Conservation (phyloP, 2,888 invertebrate species). For the Trachelus tabidus region DNA sequence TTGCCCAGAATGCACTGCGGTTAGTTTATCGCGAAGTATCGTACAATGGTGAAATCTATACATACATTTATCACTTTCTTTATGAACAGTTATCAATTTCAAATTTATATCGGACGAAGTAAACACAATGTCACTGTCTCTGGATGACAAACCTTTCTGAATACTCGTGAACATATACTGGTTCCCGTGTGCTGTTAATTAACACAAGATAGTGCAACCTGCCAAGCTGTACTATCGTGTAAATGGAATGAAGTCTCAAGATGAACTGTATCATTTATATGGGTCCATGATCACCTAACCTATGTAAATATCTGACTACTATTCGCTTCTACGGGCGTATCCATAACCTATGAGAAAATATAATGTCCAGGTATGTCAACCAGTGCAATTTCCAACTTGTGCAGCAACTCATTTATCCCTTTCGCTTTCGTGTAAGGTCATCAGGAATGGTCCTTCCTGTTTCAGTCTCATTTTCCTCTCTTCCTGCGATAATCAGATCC, state of each 20-base stretch:
- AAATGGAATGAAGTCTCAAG: neutral
- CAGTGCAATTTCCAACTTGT: neutral
- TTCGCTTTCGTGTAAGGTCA: neutral
- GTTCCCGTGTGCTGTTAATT: neutral
- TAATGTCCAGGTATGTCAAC: too few relatives aligned
- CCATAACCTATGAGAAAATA: neutral
- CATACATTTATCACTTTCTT: neutral
- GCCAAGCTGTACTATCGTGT: neutral
- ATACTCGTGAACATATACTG: neutral
- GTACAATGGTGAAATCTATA: neutral
- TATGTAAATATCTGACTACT: neutral
- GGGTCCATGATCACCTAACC: neutral
- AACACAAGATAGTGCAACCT: neutral
- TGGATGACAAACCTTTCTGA: neutral
- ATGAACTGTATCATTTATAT: neutral
- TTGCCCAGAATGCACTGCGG: neutral
- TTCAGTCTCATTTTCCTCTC: neutral
- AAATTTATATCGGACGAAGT: neutral
- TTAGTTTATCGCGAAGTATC: neutral
- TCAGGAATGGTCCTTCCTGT: neutral
- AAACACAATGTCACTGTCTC: neutral
- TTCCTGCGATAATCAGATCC: neutral
- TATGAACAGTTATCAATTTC: neutral
- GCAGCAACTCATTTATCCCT: neutral
- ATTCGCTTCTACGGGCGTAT: neutral